These are phyloP conservation scores for Psilopogon haemacephalus DNA, from an alignment of 2,113 vertebrate genomes.

Conservation along the genomic window DNA sequence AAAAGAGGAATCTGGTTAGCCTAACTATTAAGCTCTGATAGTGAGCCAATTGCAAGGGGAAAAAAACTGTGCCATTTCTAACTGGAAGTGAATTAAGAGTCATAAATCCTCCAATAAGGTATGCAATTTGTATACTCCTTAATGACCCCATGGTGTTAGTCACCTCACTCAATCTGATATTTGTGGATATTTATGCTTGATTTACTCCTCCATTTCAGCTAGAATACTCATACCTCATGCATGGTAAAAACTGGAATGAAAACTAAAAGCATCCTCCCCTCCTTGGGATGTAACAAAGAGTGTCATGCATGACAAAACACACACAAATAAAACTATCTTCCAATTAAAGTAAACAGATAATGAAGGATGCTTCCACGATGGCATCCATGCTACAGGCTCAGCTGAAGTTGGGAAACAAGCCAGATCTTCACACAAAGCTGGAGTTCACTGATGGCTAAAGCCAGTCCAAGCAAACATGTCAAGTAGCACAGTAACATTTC, in stretches of 20 bases:
- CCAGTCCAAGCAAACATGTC: neutral
- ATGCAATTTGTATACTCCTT: neutral
- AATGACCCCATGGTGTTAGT: neutral
- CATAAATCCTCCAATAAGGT: neutral
- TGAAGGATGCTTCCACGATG: neutral
- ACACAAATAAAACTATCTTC: neutral
- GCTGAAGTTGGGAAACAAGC: neutral
- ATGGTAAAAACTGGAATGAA: neutral
- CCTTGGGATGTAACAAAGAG: neutral
- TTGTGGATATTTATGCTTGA: neutral
- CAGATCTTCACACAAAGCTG: neutral
- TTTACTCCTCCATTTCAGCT: neutral
- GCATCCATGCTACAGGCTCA: neutral
- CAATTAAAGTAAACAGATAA: neutral
- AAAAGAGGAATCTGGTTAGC: neutral
- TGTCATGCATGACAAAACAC: neutral
- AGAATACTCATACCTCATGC: neutral
- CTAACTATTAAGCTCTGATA: neutral
- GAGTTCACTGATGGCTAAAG: neutral
- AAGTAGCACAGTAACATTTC: neutral
- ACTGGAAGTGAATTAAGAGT: neutral
- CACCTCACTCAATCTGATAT: neutral
- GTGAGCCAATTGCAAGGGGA: neutral
- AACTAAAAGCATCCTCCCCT: neutral
- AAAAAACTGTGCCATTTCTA: neutral